These are phyloP conservation scores for Cecidostiba fungosa DNA, from an alignment of 2,888 invertebrate genomes.

Conservation along the genomic window DNA sequence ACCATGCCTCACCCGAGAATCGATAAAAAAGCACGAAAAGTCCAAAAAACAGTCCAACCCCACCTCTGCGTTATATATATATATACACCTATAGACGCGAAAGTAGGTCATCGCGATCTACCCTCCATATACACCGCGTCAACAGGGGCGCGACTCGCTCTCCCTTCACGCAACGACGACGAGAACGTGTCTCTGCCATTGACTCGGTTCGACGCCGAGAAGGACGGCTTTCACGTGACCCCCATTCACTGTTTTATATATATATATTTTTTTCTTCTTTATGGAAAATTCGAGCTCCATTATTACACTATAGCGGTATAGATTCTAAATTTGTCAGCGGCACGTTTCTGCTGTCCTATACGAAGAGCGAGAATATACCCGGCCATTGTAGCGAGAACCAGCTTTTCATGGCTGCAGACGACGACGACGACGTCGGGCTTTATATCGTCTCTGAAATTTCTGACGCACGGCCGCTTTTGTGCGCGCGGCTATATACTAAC, in stretches of 20 bases:
- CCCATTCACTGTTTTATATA: background rate
- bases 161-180: background rate
- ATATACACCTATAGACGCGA: background rate
- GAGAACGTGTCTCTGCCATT: background rate
- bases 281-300: too few relatives aligned
- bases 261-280: too few relatives aligned
- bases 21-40: background rate
- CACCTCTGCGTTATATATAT: background rate
- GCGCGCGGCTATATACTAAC: background rate
- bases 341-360: background rate
- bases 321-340: background rate
- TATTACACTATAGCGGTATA: too few relatives aligned
- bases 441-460: slow-evolving; percentile 24
- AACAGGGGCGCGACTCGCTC: slow-evolving; percentile 10
- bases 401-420: background rate
- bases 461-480: slow-evolving; percentile 45
- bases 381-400: slow-evolving; percentile 6
- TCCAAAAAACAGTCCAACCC: background rate
- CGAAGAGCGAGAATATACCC: slow-evolving; percentile 8
- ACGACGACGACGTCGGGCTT: slow-evolving; percentile 22
- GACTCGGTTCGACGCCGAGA: background rate
- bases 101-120: background rate
- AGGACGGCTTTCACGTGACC: background rate
- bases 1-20: background rate
- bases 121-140: background rate